phyloP scores from a whole-genome alignment of 2,888 invertebrate species.

The Girardia tigrina region DNA sequence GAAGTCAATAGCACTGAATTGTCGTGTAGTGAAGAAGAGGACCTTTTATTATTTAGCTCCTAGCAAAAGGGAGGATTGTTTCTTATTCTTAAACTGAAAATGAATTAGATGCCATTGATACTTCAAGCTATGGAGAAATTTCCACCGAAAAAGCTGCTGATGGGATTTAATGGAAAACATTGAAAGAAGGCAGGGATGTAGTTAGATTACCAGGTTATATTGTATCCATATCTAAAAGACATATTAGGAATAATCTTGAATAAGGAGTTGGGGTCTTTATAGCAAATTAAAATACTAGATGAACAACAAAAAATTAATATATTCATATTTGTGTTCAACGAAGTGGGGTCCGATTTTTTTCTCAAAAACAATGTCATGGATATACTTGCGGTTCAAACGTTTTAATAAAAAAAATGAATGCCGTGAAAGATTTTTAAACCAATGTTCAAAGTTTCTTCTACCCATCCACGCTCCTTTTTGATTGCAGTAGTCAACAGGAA shows the following conservation, averaged over 20 bases:
- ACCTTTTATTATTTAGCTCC: too few relatives aligned
- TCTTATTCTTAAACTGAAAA: neutral
- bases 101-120: neutral
- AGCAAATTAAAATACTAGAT: neutral
- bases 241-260: neutral
- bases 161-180: neutral
- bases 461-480: too few relatives aligned
- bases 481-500: too few relatives aligned
- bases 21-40: too few relatives aligned
- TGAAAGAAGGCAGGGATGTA: neutral
- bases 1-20: too few relatives aligned
- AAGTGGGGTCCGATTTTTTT: neutral
- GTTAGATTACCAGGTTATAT: neutral
- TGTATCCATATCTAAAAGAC: neutral
- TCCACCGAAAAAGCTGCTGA: neutral
- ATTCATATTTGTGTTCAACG: neutral
- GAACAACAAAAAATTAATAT: neutral
- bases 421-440: too few relatives aligned
- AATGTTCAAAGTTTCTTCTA: too few relatives aligned
- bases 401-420: neutral
- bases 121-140: neutral
- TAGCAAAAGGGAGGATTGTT: neutral
- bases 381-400: neutral
- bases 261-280: neutral
- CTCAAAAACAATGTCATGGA: conserved; percentile 9